Percentiles rank a stretch among this genome's conserved stretches.
These are phyloP conservation scores for Stigmatopora argus DNA, from an alignment of 2,113 vertebrate species.

Conservation along the genomic window DNA sequence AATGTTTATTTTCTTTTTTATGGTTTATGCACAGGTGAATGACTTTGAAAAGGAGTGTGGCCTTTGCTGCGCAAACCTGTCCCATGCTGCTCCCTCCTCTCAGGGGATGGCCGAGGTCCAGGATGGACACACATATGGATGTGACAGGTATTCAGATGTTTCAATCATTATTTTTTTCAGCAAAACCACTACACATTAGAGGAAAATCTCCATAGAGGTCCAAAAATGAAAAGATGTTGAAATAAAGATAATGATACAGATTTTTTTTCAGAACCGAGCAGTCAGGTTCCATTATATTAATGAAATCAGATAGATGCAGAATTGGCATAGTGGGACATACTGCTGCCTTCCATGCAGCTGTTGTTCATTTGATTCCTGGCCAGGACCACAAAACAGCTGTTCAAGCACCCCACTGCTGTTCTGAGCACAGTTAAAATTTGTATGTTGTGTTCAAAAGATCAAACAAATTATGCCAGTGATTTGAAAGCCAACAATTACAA, in stretches of 20 bases:
- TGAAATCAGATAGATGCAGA: neutral
- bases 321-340: neutral
- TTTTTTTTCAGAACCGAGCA: neutral
- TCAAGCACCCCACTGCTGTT: neutral
- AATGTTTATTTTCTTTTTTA: slow-evolving; percentile 1
- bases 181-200: neutral
- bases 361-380: neutral
- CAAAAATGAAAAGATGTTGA: neutral
- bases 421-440: neutral
- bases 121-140: slow-evolving; percentile 74
- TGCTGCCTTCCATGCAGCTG: neutral
- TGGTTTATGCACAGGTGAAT: slow-evolving; percentile 67
- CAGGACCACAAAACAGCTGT: neutral
- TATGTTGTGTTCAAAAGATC: neutral
- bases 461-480: neutral
- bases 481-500: neutral
- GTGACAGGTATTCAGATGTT: slow-evolving; percentile 62
- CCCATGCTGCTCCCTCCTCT: slow-evolving; percentile 68
- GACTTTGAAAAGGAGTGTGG: slow-evolving; percentile 59
- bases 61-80: slow-evolving; percentile 47
- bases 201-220: neutral
- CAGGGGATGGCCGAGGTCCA: slow-evolving; percentile 80
- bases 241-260: too few relatives aligned
- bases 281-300: neutral
- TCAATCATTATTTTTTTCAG: neutral